Base-by-base conservation (phyloP, 2,888 invertebrate genomes). In the Adela reaumurella region DNA sequence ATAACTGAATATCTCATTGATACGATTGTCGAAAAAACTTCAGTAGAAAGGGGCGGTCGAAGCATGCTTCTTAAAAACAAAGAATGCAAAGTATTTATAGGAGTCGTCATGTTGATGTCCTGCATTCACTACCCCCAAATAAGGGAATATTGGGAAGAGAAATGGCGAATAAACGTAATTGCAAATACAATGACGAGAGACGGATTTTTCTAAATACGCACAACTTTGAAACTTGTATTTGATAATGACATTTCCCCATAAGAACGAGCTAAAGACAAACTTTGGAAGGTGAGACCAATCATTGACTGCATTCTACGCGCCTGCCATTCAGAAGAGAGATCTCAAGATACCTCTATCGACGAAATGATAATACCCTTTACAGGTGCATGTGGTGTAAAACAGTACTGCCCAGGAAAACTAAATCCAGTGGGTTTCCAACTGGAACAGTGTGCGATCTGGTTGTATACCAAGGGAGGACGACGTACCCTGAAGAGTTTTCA, bases 391-490 rank as follows among this genome's bases (percentile, higher is more conserved):
- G 48, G 45, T n/a, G 17, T 48, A 17, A 24, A 28, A 29, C 48
- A 48, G 29, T 48, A 48, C 17, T 44, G 44, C 41, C 48, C 48
- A 18, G 17, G 17, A 8, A 48, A 48, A 16, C 48, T 44, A 29
- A 48, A 48, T 19, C 45, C 44, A 11, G 35, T 48, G 6, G 48
- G 45, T 10, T 20, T 48, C 47, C 43, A 43, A 20, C 41, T 19
- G 28, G 47, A 19, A 47, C 19, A 4, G 47, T 47, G 14, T 19
- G 42, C 16, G 47, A 47, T 14, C n/a, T 43, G 17, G 17, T 17
- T 19, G 16, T 43, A 17, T 42, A 43, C 14, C 47, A 47, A 20
- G 47, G 43, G 6, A 19, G 41, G n/a, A 43, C 47, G 16, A 47
- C 47, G 17, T 47, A 20, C 42, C 47, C 43, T 4, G 24, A 47